phyloP scores from a whole-genome alignment of 92 coral and sea anemone species.

The Pocillopora meandrina region DNA sequence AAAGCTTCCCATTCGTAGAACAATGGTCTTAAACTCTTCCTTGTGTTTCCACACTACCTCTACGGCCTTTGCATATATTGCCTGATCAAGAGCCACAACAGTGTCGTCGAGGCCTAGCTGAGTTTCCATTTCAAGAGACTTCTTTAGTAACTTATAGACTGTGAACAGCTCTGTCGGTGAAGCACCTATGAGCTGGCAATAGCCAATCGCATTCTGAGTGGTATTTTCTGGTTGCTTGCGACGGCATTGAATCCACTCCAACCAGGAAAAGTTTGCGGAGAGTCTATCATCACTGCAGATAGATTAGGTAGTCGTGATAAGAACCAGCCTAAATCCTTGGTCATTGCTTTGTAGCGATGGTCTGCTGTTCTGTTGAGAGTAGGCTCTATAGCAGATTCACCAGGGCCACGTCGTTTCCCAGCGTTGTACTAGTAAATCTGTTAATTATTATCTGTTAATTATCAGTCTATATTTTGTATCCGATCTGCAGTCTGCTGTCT shows the following conservation, averaged over 20 bases:
- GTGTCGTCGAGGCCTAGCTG: constrained; percentile 42
- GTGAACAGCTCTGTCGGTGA: constrained; percentile 62
- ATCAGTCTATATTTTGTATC: no score
- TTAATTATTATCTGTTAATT: neutral
- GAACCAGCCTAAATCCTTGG: constrained; percentile 68
- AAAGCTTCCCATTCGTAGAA: constrained; percentile 51
- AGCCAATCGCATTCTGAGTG: constrained; percentile 56
- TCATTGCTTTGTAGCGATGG: constrained; percentile 15
- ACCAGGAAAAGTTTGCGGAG: constrained; percentile 41
- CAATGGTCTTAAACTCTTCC: constrained; percentile 54
- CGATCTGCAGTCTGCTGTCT: no score
- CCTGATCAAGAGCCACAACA: constrained; percentile 52
- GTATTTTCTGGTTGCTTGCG: constrained; percentile 27
- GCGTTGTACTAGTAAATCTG: constrained; percentile 53
- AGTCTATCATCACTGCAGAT: neutral
- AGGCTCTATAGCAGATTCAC: constrained; percentile 18
- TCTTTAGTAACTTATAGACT: constrained; percentile 49
- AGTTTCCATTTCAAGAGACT: constrained; percentile 50
- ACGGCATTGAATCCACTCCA: constrained; percentile 63
- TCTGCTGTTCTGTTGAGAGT: constrained; percentile 23
- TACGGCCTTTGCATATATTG: constrained; percentile 64
- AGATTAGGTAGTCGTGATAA: constrained; percentile 39
- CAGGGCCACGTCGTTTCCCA: constrained; percentile 55
- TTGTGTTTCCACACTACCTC: constrained; percentile 60
- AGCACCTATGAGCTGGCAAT: constrained; percentile 62